These are phyloP conservation scores for Proterorhinus semilunaris DNA, from an alignment of 2,113 vertebrate species.

Conservation along the genomic window DNA sequence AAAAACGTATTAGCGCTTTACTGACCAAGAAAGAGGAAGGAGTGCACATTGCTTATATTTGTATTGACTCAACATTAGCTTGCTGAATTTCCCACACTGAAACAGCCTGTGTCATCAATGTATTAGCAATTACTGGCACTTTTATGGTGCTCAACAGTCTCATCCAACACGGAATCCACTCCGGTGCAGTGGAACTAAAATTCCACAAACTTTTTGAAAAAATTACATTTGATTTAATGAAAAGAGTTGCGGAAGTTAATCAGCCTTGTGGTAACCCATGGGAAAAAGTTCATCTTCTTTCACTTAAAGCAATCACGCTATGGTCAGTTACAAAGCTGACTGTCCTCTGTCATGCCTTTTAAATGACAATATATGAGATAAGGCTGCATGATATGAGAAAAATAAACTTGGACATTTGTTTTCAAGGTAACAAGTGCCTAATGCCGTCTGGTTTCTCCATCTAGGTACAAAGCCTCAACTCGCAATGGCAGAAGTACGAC, in stretches of 20 bases:
- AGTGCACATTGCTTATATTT: neutral
- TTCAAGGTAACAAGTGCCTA: neutral
- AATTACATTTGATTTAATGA: too few relatives aligned
- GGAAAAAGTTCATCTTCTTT: too few relatives aligned
- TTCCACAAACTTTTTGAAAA: too few relatives aligned
- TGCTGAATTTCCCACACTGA: neutral
- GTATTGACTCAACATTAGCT: neutral
- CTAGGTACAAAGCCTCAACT: conserved; percentile 90
- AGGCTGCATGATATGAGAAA: neutral
- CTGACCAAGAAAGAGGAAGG: neutral
- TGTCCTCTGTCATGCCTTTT: too few relatives aligned
- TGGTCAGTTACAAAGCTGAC: too few relatives aligned
- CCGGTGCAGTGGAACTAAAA: too few relatives aligned
- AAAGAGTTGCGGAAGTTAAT: too few relatives aligned
- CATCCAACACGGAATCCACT: too few relatives aligned
- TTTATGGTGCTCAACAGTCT: neutral
- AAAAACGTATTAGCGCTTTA: neutral
- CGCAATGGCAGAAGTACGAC: conserved; percentile 94
- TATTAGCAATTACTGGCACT: neutral
- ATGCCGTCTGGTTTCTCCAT: neutral
- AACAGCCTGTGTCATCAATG: too few relatives aligned
- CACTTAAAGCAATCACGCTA: too few relatives aligned
- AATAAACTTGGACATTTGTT: neutral
- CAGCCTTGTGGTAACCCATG: too few relatives aligned
- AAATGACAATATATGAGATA: too few relatives aligned